Evolutionary conservation across 23 tunicate species (phyloP).

Genomic region (Botrylloides violaceus): DNA sequence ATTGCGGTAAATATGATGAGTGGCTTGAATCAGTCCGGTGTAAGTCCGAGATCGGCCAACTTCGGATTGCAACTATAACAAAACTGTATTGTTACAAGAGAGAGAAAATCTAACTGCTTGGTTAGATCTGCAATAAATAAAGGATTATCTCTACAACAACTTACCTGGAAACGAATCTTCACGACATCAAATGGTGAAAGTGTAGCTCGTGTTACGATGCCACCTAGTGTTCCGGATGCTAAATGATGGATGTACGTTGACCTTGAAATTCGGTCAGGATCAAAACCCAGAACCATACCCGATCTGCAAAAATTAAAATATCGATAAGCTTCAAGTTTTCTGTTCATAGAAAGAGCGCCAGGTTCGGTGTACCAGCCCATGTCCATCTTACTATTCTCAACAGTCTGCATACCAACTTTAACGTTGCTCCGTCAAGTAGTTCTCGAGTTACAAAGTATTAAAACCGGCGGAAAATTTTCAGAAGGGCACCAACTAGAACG

Average conservation of each 20-base stretch:
- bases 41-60: conserved; percentile 29
- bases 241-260: conserved; percentile 39
- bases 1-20: conserved; percentile 36
- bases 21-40: conserved; percentile 49
- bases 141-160: not conserved
- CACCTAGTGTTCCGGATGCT: conserved; percentile 64
- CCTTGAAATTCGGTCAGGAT: conserved; percentile 31
- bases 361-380: too few relatives aligned
- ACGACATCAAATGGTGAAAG: conserved; percentile 78
- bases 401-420: too few relatives aligned
- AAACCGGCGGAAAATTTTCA: too few relatives aligned
- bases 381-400: too few relatives aligned
- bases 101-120: not conserved
- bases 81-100: conserved; percentile 1
- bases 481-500: too few relatives aligned
- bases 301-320: too few relatives aligned
- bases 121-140: too few relatives aligned
- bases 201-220: conserved; percentile 56
- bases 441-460: too few relatives aligned
- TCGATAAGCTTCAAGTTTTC: too few relatives aligned
- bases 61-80: conserved; percentile 64
- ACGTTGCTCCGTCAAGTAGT: too few relatives aligned
- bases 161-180: conserved; percentile 91
- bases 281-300: conserved; percentile 73
- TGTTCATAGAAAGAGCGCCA: too few relatives aligned